phyloP scores from a whole-genome alignment of 2,888 invertebrate species.

The Malthinus flaveolus region DNA sequence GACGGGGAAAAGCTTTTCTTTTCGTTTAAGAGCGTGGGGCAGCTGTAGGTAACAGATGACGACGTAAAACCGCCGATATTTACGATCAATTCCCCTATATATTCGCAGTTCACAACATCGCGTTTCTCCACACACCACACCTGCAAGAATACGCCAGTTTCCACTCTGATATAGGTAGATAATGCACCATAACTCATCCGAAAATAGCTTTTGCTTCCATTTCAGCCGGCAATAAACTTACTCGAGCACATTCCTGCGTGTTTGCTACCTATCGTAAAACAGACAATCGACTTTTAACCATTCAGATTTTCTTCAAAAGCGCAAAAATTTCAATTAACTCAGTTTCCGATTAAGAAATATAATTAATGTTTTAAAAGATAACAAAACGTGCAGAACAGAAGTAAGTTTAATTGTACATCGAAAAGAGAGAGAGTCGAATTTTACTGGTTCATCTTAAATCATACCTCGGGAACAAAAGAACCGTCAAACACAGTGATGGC shows the following conservation, averaged over 20 bases:
- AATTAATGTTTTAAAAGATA: no score
- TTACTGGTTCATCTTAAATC: constrained; percentile 31
- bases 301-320: no score
- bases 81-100: constrained; percentile 51
- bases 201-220: constrained; percentile 55
- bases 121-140: constrained; percentile 49
- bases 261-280: constrained; percentile 47
- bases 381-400: not conserved
- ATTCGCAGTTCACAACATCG: constrained; percentile 44
- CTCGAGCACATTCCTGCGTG: constrained; percentile 46
- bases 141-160: constrained; percentile 55
- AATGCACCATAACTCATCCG: constrained; percentile 55
- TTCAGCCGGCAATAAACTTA: constrained; percentile 53
- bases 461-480: constrained; percentile 35
- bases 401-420: not conserved
- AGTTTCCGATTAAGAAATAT: no score
- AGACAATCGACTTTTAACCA: constrained; percentile 39
- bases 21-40: constrained; percentile 18
- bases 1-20: constrained; percentile 15
- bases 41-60: constrained; percentile 54
- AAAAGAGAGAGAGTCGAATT: not conserved
- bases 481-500: constrained; percentile 36
- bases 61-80: constrained; percentile 55
- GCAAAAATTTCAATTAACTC: no score
- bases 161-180: constrained; percentile 54